phyloP scores from a whole-genome alignment of 2,113 vertebrate species.

The Castor canadensis region DNA sequence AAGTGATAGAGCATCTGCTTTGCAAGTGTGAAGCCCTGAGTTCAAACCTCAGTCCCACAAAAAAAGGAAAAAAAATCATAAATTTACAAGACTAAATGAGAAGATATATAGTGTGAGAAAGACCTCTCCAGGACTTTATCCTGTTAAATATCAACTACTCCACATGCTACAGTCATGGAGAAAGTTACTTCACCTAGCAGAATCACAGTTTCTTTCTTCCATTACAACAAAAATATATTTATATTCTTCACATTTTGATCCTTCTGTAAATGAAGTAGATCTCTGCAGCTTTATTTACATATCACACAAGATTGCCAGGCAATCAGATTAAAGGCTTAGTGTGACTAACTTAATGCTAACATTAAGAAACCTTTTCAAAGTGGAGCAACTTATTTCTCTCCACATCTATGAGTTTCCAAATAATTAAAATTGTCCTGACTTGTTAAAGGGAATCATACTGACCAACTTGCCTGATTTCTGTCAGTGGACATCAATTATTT shows the following conservation, averaged over 20 bases:
- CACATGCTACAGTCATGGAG: background rate
- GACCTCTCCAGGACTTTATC: background rate
- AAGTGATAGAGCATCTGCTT: too few relatives aligned
- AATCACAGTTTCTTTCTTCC: background rate
- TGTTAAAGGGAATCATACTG: conserved; percentile 73
- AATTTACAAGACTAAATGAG: conserved; percentile 9
- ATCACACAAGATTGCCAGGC: background rate
- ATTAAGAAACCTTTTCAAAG: background rate
- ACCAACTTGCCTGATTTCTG: conserved; percentile 72
- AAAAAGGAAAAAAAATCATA: too few relatives aligned
- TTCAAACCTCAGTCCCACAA: too few relatives aligned
- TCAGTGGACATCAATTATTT: conserved; percentile 77
- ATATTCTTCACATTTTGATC: background rate
- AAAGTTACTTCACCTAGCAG: background rate
- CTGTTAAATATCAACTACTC: background rate
- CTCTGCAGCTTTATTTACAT: background rate
- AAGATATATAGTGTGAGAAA: background rate
- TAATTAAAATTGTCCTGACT: conserved; percentile 63
- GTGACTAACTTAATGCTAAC: background rate
- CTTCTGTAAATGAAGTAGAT: conserved; percentile 42
- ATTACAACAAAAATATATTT: background rate
- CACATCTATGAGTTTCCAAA: conserved; percentile 23
- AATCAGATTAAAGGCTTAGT: background rate
- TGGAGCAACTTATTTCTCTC: conserved; percentile 70
- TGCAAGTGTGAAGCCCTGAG: too few relatives aligned